phyloP scores from a whole-genome alignment of 2,113 vertebrate species.

The Willisornis vidua region DNA sequence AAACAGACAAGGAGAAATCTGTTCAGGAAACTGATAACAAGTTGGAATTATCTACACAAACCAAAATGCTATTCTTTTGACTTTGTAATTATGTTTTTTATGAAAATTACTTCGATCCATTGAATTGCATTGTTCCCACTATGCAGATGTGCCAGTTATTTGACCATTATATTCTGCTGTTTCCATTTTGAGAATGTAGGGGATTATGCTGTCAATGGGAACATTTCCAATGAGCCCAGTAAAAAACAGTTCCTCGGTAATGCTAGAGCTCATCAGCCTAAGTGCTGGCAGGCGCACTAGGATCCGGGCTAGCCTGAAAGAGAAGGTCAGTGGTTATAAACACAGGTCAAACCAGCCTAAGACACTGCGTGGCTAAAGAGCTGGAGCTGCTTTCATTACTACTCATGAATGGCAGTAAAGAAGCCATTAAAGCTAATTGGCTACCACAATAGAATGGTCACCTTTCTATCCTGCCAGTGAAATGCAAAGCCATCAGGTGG shows the following conservation, averaged over 20 bases:
- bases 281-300: constrained; percentile 94
- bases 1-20: constrained; percentile 35
- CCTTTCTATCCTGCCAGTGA: background rate
- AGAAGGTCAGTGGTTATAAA: constrained; percentile 25
- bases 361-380: background rate
- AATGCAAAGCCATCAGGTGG: background rate
- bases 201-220: constrained; percentile 99
- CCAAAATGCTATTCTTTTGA: constrained; percentile 29
- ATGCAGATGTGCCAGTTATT: constrained; percentile 84
- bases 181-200: constrained; percentile 99
- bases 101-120: constrained; percentile 19
- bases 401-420: background rate
- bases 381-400: background rate
- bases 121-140: constrained; percentile 6
- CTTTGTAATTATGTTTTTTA: background rate
- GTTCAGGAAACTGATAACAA: constrained; percentile 26
- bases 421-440: background rate
- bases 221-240: constrained; percentile 97
- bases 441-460: background rate
- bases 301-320: constrained; percentile 90
- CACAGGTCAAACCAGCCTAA: background rate
- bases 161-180: constrained; percentile 97
- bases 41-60: constrained; percentile 53
- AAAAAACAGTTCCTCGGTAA: constrained; percentile 99
- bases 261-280: constrained; percentile 94